Evolutionary conservation across 2,113 vertebrate species (phyloP), one percentile per base, ranked within the genome.

Genomic region (Cranoglanis bouderius): DNA sequence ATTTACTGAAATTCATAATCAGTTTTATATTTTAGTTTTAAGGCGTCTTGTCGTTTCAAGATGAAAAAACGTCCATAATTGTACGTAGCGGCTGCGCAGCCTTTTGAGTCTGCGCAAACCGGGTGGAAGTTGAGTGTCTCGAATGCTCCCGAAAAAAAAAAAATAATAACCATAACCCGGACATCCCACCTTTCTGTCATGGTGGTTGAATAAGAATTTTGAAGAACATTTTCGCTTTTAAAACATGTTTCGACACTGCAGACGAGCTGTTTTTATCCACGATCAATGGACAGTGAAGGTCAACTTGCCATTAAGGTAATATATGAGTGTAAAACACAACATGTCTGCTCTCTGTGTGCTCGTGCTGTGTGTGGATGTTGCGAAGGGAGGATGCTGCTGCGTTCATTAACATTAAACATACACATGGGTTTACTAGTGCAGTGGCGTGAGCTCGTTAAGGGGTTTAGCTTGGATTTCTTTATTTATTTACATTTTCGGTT

Each of bases 171-270:
- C 6, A 6, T 5, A 82, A 82, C 55, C 65, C 84, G 65, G 84
- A 85, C 9, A 72, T 85, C 7, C 26, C 46, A 12, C 4, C 10
- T 40, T 21, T 46, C 38, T 32, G 29, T 49, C 38, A 46, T 67
- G 40, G 14, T 65, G 40, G 29, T 1, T 46, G 57, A 19, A 32
- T 24, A 57, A 38, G 0, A 61, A 29, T 14, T 40, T 21, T 29
- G 55, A 40, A 26, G 12, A 82, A 43, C 3, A 53, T n/a, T 49
- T 77, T 29, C 40, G 21, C 21, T 32, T n/a, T 74, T 55, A 14
- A 32, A 88, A 49, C 53, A 88, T 88, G 87, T 35, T 75, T 51
- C 51, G 53, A 35, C 6, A 77, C 29, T 88, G 67, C 21, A 63
- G 4, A 49, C 53, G 82, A 24, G 67, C 81, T 59, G 87, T 49